Conservation (phyloP, 2,888 invertebrate genomes). For the Atherix ibis region DNA sequence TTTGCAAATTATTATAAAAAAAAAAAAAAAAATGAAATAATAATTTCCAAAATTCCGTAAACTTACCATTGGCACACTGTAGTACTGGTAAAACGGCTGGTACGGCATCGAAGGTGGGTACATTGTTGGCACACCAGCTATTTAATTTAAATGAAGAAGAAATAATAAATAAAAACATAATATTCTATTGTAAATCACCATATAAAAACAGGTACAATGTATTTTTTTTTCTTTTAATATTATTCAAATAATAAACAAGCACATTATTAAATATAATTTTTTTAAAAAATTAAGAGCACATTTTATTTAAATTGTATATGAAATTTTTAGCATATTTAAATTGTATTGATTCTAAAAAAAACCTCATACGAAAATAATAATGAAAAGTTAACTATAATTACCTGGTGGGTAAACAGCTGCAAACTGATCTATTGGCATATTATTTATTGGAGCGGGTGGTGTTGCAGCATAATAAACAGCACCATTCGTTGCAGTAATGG, state of each 20-base stretch:
- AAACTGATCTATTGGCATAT: conserved; percentile 35
- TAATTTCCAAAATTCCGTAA: not conserved
- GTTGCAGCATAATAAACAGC: conserved; percentile 34
- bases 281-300: too few relatives aligned
- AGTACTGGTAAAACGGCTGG: conserved; percentile 36
- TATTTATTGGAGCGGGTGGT: conserved; percentile 33
- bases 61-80: conserved; percentile 34
- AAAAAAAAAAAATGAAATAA: too few relatives aligned
- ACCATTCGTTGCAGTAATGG: conserved; percentile 33
- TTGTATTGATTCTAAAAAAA: too few relatives aligned
- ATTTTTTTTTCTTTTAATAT: too few relatives aligned
- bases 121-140: conserved; percentile 33
- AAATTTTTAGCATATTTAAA: too few relatives aligned
- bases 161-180: not conserved
- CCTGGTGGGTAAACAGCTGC: conserved; percentile 34
- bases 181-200: too few relatives aligned
- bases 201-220: too few relatives aligned
- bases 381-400: conserved; percentile 11
- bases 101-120: conserved; percentile 36
- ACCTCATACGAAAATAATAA: too few relatives aligned
- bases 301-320: too few relatives aligned
- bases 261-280: too few relatives aligned
- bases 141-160: conserved; percentile 10
- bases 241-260: too few relatives aligned
- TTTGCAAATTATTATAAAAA: too few relatives aligned